phyloP scores from a whole-genome alignment of 2,888 invertebrate genomes.

The Therioaphis trifolii region DNA sequence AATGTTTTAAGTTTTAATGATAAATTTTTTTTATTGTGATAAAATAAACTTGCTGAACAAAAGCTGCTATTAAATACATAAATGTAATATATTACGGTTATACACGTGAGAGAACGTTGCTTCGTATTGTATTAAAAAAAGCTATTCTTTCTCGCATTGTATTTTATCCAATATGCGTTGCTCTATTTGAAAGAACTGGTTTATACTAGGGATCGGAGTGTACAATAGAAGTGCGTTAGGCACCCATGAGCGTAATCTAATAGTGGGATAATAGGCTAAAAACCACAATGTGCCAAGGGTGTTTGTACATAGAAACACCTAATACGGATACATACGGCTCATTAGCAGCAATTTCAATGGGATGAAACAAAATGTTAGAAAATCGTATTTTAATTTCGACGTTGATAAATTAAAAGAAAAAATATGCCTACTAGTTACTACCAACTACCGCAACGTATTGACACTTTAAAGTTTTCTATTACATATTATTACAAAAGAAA shows the following conservation, averaged over 20 bases:
- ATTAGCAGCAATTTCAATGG: slow-evolving; percentile 36
- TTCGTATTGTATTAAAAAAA: slow-evolving; percentile 5
- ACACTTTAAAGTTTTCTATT: no score
- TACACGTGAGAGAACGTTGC: slow-evolving; percentile 36
- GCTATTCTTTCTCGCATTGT: slow-evolving; percentile 11
- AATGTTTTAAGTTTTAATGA: no score
- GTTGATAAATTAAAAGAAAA: no score
- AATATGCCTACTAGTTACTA: no score
- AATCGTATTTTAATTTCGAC: background rate
- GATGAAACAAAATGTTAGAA: background rate
- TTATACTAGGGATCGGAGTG: slow-evolving; percentile 36
- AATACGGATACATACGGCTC: slow-evolving; percentile 37
- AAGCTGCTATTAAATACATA: background rate
- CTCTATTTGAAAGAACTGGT: slow-evolving; percentile 37
- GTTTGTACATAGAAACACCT: slow-evolving; percentile 19
- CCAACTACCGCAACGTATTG: no score
- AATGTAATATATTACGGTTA: background rate
- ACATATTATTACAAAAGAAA: no score
- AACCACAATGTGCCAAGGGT: slow-evolving; percentile 54
- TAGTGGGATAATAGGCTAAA: slow-evolving; percentile 47
- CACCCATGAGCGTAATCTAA: slow-evolving; percentile 42
- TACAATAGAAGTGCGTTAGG: slow-evolving; percentile 34
- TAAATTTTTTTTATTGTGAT: no score
- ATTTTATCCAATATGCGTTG: slow-evolving; percentile 24
- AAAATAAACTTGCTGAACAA: no score